Conservation (phyloP, 2,888 invertebrate species). For the Alitta virens region DNA sequence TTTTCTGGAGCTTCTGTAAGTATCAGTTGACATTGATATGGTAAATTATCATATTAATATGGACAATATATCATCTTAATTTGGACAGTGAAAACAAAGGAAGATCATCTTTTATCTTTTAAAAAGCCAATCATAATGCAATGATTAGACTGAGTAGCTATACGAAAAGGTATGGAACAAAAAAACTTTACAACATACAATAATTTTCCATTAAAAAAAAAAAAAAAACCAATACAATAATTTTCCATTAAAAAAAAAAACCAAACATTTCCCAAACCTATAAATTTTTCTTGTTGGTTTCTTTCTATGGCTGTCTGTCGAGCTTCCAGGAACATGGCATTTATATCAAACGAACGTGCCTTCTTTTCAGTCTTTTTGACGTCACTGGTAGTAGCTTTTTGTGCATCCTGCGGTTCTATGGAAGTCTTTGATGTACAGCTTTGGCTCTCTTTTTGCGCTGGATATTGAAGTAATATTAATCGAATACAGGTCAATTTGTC, state of each 20-base stretch:
- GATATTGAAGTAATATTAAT: no score
- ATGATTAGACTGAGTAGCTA: no score
- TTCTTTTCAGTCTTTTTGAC: slow-evolving; percentile 64
- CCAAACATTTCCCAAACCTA: not conserved
- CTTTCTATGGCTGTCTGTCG: slow-evolving; percentile 54
- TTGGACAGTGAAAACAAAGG: no score
- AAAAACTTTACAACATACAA: no score
- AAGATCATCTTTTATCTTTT: no score
- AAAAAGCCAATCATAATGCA: no score
- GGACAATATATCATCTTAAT: not conserved
- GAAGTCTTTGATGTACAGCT: not conserved
- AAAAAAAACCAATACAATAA: not conserved
- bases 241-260: not conserved
- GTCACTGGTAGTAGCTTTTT: not conserved
- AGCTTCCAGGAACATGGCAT: slow-evolving; percentile 66
- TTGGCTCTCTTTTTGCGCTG: no score
- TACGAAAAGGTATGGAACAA: no score
- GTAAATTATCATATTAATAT: not conserved
- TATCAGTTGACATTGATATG: not conserved
- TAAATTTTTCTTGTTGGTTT: slow-evolving; percentile 30
- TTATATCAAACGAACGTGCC: slow-evolving; percentile 80
- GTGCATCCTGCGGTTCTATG: not conserved
- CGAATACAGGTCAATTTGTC: no score
- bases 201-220: not conserved
- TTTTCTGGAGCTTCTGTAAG: not conserved